These are phyloP conservation scores for Diplodus puntazzo DNA, from an alignment of 2,797 vertebrate genomes.

Conservation along the genomic window DNA sequence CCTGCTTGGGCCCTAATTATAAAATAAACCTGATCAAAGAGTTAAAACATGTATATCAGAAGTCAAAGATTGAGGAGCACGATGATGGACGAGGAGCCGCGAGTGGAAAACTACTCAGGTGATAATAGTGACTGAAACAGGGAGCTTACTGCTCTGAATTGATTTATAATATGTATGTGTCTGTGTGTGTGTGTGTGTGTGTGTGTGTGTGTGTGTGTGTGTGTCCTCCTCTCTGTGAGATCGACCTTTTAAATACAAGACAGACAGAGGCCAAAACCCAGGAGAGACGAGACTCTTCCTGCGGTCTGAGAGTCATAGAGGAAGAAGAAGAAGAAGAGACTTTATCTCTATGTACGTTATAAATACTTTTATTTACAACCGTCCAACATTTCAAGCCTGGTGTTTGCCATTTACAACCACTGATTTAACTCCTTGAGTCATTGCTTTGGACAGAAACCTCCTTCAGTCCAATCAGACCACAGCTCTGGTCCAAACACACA, in stretches of 20 bases:
- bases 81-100: not conserved
- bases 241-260: slow-evolving; percentile 48
- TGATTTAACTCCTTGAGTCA: too few species aligned
- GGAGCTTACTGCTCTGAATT: not conserved
- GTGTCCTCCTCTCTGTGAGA: slow-evolving; percentile 1
- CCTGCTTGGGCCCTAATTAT: too few species aligned
- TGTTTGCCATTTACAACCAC: not conserved
- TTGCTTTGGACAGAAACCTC: not conserved
- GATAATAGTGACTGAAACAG: slow-evolving; percentile 9
- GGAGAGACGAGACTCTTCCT: slow-evolving; percentile 19
- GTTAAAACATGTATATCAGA: not conserved
- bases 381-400: not conserved
- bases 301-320: slow-evolving; percentile 12
- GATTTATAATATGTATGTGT: slow-evolving; percentile 10
- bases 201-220: not conserved
- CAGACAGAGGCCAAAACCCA: slow-evolving; percentile 26
- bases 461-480: not conserved
- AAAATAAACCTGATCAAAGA: not conserved
- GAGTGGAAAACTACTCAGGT: slow-evolving; percentile 11
- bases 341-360: not conserved
- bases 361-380: not conserved
- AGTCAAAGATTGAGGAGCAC: not conserved
- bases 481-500: not conserved
- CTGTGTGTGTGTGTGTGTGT: slow-evolving; percentile 9
- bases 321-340: not conserved